Evolutionary conservation across 2,113 vertebrate genomes (phyloP).

Genomic region (Lonchura striata): DNA sequence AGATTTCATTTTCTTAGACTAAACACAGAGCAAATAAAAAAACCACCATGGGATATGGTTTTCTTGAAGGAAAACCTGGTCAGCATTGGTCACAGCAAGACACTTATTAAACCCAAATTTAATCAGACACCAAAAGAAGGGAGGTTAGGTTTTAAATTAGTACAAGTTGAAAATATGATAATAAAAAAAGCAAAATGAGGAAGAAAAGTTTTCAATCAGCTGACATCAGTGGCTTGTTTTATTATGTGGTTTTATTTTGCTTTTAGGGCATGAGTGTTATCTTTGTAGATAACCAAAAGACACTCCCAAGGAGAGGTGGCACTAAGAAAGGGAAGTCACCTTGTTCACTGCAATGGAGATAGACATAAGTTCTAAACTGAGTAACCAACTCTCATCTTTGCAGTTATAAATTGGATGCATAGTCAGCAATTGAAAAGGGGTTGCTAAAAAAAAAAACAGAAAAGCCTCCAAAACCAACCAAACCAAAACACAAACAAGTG

Average conservation of each 20-base stretch:
- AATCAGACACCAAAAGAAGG: not conserved
- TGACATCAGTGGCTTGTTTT: not conserved
- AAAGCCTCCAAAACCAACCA: fast-evolving
- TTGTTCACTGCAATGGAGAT: not conserved
- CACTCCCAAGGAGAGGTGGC: not conserved
- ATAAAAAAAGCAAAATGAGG: not conserved
- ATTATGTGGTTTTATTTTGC: not conserved
- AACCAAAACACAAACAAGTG: not conserved
- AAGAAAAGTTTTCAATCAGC: not conserved
- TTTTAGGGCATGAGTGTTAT: not conserved
- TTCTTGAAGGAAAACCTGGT: not conserved
- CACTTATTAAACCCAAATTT: not conserved
- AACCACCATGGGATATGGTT: fast-evolving
- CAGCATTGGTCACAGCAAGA: not conserved
- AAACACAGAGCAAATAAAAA: not conserved
- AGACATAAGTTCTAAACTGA: not conserved
- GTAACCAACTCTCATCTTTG: not conserved
- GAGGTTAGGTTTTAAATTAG: not conserved
- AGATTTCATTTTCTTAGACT: not conserved
- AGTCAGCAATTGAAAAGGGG: not conserved
- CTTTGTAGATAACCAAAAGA: not conserved
- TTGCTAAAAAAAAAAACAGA: not conserved
- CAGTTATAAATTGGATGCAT: not conserved
- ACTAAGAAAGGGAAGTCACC: not conserved
- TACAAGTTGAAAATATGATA: not conserved